These are phyloP conservation scores for Tiliacea citrago DNA, from an alignment of 2,888 invertebrate genomes.

Conservation along the genomic window DNA sequence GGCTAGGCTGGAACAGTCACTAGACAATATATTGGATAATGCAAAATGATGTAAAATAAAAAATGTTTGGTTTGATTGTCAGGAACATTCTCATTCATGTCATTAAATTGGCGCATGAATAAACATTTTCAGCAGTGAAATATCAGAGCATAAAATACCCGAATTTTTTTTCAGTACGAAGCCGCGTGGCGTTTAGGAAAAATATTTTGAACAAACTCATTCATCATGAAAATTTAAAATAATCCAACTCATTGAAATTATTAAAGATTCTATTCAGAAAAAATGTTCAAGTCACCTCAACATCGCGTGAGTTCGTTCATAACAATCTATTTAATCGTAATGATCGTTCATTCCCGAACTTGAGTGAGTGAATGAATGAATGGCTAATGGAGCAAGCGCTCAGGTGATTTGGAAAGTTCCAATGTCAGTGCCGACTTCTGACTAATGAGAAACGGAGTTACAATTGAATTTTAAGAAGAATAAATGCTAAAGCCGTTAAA, in stretches of 20 bases:
- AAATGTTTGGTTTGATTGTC: not conserved
- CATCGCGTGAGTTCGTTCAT: conserved; percentile 43
- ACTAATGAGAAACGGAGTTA: conserved; percentile 62
- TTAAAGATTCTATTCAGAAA: conserved; percentile 39
- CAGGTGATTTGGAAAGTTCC: conserved; percentile 69
- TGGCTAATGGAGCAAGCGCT: conserved; percentile 66
- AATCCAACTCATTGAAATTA: conserved; percentile 51
- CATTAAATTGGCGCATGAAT: conserved; percentile 5
- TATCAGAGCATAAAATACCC: conserved; percentile 2
- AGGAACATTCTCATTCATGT: not conserved
- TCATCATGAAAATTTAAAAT: conserved; percentile 28
- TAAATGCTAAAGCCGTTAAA: conserved; percentile 43
- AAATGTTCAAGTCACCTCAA: conserved; percentile 36
- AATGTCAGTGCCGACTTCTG: conserved; percentile 61
- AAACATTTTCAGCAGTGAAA: not conserved
- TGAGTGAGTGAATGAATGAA: conserved; percentile 65
- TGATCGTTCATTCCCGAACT: conserved; percentile 58
- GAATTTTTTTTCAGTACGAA: conserved; percentile 2
- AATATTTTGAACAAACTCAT: conserved; percentile 27
- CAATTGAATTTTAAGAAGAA: conserved; percentile 52
- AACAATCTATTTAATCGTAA: conserved; percentile 52
- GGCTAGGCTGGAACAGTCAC: not conserved
- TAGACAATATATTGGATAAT: not conserved
- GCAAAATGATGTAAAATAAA: not conserved
- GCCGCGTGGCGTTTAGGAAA: not conserved